A percentile compares a stretch with the other conserved stretches of the same genome.
phyloP scores from a whole-genome alignment of 2,888 invertebrate species.

The Aspidiotus destructor region DNA sequence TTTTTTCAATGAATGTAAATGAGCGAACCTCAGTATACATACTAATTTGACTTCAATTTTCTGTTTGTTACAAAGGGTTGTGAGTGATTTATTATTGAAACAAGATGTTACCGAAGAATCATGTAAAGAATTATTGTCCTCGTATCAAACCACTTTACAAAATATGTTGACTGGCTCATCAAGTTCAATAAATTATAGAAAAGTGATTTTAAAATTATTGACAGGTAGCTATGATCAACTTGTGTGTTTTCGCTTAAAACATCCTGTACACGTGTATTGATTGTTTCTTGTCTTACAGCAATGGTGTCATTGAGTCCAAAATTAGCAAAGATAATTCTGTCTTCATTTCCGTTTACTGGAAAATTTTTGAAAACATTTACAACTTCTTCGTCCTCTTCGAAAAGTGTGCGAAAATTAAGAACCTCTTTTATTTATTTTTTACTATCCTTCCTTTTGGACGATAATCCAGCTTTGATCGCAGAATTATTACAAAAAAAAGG shows the following conservation, averaged over 20 bases:
- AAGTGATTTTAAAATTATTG: conserved; percentile 19
- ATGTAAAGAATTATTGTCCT: conserved; percentile 17
- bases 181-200: conserved; percentile 14
- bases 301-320: conserved; percentile 18
- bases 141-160: conserved; percentile 15
- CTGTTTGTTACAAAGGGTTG: not conserved
- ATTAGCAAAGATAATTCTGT: conserved; percentile 20
- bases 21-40: not conserved
- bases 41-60: too few species aligned
- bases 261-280: not conserved
- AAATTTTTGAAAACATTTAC: conserved; percentile 15
- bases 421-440: conserved; percentile 21
- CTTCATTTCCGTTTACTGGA: conserved; percentile 9
- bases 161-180: conserved; percentile 11
- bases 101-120: conserved; percentile 21
- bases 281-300: not conserved
- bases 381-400: conserved; percentile 5
- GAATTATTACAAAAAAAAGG: conserved; percentile 23
- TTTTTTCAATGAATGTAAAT: not conserved
- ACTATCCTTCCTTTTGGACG: conserved; percentile 19
- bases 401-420: conserved; percentile 6
- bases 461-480: conserved; percentile 11
- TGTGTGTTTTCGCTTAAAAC: not conserved
- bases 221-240: conserved; percentile 9
- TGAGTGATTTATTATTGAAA: conserved; percentile 17